A percentile compares a stretch with the other conserved stretches of the same genome.
phyloP scores from a whole-genome alignment of 2,888 invertebrate species.

The Melieria omissa region DNA sequence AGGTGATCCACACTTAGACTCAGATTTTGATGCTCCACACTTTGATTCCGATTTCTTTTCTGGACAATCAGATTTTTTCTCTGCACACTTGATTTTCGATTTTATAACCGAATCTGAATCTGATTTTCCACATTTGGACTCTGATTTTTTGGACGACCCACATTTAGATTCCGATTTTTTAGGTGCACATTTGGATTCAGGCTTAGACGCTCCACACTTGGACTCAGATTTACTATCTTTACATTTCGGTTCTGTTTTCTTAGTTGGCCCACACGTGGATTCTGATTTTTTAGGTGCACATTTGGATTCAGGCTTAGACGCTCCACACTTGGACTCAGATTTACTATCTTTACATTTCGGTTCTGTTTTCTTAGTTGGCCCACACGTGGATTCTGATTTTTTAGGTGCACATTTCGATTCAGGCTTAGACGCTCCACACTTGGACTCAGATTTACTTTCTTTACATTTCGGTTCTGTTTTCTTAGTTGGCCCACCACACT shows the following conservation, averaged over 20 bases:
- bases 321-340: slow-evolving; percentile 2
- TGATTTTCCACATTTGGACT: slow-evolving; percentile 3
- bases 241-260: slow-evolving; percentile 6
- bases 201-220: not conserved
- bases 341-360: slow-evolving; percentile 7
- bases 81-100: not conserved
- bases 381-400: not conserved
- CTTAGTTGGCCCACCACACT: not conserved
- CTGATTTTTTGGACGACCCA: slow-evolving; percentile 15
- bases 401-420: not conserved
- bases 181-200: not conserved
- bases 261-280: not conserved
- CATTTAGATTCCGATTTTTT: slow-evolving; percentile 3
- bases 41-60: not conserved
- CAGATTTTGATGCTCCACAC: not conserved
- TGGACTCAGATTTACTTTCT: not conserved
- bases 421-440: not conserved
- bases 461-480: slow-evolving; percentile 4
- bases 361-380: not conserved
- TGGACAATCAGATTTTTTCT: slow-evolving; percentile 2
- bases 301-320: not conserved
- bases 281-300: not conserved
- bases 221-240: slow-evolving; percentile 13
- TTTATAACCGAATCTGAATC: not conserved
- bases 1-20: not conserved